Evolutionary conservation across 1,140 invertebrate genomes (phyloP).

Genomic region (Drosophila obscura): DNA sequence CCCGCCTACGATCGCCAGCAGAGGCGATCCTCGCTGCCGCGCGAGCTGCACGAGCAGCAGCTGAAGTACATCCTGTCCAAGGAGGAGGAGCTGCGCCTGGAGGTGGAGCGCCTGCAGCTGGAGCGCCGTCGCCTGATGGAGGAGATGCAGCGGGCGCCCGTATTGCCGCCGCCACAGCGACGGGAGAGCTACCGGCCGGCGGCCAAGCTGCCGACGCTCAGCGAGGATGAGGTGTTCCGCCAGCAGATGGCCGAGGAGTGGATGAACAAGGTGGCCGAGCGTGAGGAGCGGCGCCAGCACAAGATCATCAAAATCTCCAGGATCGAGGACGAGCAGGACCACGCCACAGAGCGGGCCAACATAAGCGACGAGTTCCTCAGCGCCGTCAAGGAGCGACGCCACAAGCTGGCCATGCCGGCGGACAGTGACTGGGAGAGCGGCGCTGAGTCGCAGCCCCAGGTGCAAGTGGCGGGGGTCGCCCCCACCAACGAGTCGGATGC

Average conservation of each 20-base stretch:
- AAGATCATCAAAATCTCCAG: conserved; percentile 90
- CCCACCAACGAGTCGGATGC: conserved; percentile 83
- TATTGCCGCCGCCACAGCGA: conserved; percentile 53
- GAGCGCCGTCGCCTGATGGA: conserved; percentile 84
- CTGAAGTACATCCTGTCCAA: conserved; percentile 88
- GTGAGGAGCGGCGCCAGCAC: conserved; percentile 90
- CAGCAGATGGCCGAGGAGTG: conserved; percentile 93
- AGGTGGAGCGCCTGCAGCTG: conserved; percentile 86
- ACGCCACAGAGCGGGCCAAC: conserved; percentile 85
- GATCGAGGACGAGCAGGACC: conserved; percentile 68
- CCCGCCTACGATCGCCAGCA: conserved; percentile 79
- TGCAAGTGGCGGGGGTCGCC: conserved; percentile 26
- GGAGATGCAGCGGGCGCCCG: conserved; percentile 76
- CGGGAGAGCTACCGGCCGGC: conserved; percentile 65
- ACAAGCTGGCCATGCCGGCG: conserved; percentile 76
- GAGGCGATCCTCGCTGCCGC: conserved; percentile 86
- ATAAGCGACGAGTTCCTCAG: conserved; percentile 90
- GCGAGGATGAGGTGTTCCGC: conserved; percentile 88
- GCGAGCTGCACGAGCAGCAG: conserved; percentile 88
- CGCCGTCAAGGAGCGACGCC: conserved; percentile 86
- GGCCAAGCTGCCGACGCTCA: conserved; percentile 83
- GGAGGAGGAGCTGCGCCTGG: conserved; percentile 87
- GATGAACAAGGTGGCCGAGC: conserved; percentile 90
- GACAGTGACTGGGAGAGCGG: conserved; percentile 84
- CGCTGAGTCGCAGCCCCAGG: conserved; percentile 84